phyloP scores from a whole-genome alignment of 2,113 vertebrate species.

The Turnix velox region DNA sequence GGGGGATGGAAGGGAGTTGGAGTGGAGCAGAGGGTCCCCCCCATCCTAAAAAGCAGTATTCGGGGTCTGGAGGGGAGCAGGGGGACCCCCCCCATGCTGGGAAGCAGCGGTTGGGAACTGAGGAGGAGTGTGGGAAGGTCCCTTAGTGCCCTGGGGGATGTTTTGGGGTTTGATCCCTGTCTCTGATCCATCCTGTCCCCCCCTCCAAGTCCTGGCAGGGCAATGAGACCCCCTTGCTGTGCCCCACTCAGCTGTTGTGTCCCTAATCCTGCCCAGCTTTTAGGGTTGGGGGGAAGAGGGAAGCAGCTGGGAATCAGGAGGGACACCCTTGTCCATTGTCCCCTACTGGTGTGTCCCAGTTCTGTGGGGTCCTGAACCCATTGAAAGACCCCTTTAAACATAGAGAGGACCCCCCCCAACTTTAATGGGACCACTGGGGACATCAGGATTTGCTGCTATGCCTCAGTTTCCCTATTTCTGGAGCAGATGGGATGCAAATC shows the following conservation, averaged over 20 bases:
- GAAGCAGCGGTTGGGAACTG: not conserved
- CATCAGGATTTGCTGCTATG: not conserved
- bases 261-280: not conserved
- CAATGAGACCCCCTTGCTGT: not conserved
- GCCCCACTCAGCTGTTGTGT: slow-evolving; percentile 2
- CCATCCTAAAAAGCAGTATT: no score
- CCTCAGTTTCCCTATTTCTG: not conserved
- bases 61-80: not conserved
- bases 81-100: not conserved
- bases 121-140: not conserved
- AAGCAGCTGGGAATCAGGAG: not conserved
- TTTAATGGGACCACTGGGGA: no score
- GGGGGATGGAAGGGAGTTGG: no score
- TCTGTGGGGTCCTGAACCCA: not conserved
- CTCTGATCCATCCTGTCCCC: not conserved
- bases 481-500: not conserved
- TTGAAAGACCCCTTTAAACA: no score
- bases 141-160: no score
- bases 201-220: not conserved
- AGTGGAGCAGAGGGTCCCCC: no score
- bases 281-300: not conserved
- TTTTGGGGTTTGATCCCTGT: not conserved
- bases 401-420: no score
- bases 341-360: not conserved
- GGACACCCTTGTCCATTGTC: slow-evolving; percentile 29